A percentile compares a stretch with the other conserved stretches of the same genome.
phyloP scores from a whole-genome alignment of 2,797 vertebrate species.

The Microcaecilia unicolor region DNA sequence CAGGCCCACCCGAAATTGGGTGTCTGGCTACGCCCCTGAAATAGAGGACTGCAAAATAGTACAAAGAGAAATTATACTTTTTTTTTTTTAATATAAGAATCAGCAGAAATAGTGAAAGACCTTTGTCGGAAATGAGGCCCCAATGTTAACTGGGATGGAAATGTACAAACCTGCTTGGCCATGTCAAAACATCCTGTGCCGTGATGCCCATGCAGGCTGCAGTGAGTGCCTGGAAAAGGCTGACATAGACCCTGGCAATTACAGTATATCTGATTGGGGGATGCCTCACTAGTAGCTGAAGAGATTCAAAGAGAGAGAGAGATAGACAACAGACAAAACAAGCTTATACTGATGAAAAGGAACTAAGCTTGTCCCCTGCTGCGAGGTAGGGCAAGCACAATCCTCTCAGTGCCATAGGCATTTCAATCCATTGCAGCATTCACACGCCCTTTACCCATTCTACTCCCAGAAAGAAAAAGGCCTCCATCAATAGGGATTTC shows the following conservation, averaged over 20 bases:
- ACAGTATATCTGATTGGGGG: too few relatives aligned
- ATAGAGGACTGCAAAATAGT: too few relatives aligned
- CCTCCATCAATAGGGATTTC: slow-evolving; percentile 79
- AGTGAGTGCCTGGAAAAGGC: slow-evolving; percentile 50
- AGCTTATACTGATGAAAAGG: slow-evolving; percentile 81
- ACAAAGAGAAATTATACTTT: too few relatives aligned
- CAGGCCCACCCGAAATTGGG: too few relatives aligned
- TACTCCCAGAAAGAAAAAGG: slow-evolving; percentile 41
- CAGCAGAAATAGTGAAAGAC: too few relatives aligned
- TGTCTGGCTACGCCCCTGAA: too few relatives aligned
- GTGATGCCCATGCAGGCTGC: too few relatives aligned
- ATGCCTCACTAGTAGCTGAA: slow-evolving; percentile 30
- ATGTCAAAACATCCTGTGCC: too few relatives aligned
- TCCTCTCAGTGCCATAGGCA: slow-evolving; percentile 40
- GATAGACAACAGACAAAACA: slow-evolving; percentile 64
- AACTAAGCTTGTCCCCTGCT: slow-evolving; percentile 88
- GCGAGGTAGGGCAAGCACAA: slow-evolving; percentile 80
- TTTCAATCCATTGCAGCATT: slow-evolving; percentile 73
- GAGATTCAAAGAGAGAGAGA: slow-evolving; percentile 40
- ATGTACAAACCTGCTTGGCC: too few relatives aligned
- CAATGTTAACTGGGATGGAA: too few relatives aligned
- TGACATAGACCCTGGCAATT: slow-evolving; percentile 40
- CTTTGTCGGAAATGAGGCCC: too few relatives aligned
- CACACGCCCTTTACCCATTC: slow-evolving; percentile 84
- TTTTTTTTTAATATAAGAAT: too few relatives aligned